Percentiles rank a stretch among this genome's conserved stretches.
These are phyloP conservation scores for Drosophila histrio DNA, from an alignment of 2,888 invertebrate species.

Conservation along the genomic window DNA sequence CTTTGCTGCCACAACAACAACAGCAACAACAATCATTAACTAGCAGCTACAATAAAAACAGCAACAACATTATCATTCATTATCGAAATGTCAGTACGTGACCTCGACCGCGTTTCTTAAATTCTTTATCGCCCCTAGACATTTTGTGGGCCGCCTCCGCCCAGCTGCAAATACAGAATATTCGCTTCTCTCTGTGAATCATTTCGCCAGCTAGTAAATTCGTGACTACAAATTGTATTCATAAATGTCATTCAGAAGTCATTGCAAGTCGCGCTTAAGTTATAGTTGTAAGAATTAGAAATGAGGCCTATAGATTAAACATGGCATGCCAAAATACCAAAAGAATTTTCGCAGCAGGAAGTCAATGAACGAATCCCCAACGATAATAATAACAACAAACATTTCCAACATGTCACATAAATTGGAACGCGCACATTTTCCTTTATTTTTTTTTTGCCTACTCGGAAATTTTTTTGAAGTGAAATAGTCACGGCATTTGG, in stretches of 20 bases:
- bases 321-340: conserved; percentile 12
- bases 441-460: conserved; percentile 32
- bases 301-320: conserved; percentile 10
- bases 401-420: conserved; percentile 67
- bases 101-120: conserved; percentile 75
- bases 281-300: not conserved
- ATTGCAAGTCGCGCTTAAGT: conserved; percentile 11
- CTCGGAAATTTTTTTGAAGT: conserved; percentile 54
- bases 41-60: conserved; percentile 33
- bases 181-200: conserved; percentile 8
- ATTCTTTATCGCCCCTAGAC: conserved; percentile 55
- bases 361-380: conserved; percentile 44
- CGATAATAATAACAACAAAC: conserved; percentile 22
- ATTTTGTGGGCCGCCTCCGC: conserved; percentile 14
- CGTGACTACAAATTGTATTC: conserved; percentile 11
- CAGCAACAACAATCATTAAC: conserved; percentile 44
- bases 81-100: conserved; percentile 74
- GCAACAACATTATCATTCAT: conserved; percentile 33
- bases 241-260: conserved; percentile 13
- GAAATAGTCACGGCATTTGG: conserved; percentile 72
- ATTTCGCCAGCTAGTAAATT: conserved; percentile 1
- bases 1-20: conserved; percentile 15
- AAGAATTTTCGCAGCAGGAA: conserved; percentile 36
- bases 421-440: conserved; percentile 61
- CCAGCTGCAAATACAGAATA: conserved; percentile 4